These are phyloP conservation scores for Heliconius ismenius DNA, from an alignment of 2,888 invertebrate species.

Conservation along the genomic window DNA sequence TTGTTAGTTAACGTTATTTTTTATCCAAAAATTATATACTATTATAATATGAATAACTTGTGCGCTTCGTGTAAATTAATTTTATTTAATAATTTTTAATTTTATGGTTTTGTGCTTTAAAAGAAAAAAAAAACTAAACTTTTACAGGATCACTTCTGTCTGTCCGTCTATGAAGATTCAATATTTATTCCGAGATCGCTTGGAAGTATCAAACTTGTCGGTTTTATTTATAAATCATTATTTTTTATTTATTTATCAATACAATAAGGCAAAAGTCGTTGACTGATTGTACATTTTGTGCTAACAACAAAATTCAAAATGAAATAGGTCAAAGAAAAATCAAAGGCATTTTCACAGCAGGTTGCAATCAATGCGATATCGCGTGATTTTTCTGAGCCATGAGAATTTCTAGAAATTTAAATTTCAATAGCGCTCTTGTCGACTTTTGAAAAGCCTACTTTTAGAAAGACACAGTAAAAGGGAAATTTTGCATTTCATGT, in stretches of 20 bases:
- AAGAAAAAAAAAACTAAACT: too few relatives aligned
- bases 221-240: neutral
- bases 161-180: too few relatives aligned
- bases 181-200: too few relatives aligned
- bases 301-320: constrained; percentile 20
- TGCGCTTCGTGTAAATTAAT: too few relatives aligned
- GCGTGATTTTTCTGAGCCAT: constrained; percentile 19
- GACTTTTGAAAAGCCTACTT: constrained; percentile 10
- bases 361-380: constrained; percentile 22
- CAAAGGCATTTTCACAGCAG: constrained; percentile 23
- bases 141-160: too few relatives aligned
- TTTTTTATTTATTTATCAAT: neutral
- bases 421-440: constrained; percentile 25
- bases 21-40: neutral
- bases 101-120: too few relatives aligned
- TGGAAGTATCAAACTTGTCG: neutral
- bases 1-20: neutral
- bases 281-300: neutral
- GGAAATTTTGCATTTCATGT: neutral
- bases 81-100: too few relatives aligned
- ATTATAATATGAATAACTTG: neutral
- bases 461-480: constrained; percentile 4
- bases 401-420: constrained; percentile 22
- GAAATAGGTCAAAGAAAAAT: constrained; percentile 24
- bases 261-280: neutral